Evolutionary conservation across 2,113 vertebrate genomes (phyloP), one percentile per base, ranked within the genome.

Genomic region (Cyphomyrus discorhynchus): DNA sequence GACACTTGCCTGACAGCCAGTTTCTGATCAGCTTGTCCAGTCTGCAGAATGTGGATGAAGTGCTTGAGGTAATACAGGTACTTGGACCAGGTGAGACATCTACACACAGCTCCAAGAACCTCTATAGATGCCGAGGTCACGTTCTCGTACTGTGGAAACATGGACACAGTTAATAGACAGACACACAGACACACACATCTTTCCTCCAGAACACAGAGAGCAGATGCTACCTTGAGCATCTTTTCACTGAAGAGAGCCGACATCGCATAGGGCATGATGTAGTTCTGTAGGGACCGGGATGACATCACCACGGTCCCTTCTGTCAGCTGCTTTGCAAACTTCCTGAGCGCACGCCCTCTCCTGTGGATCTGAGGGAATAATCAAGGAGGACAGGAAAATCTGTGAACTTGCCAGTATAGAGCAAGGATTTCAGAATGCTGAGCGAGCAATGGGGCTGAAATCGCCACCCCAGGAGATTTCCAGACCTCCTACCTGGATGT

Each of bases 251-350:
- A 96, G 92, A 99, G 90, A 35, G 97, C 95, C 0, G 96, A 97
- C 92, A 97, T 96, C 91, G 98, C 97, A 62, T 98, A 99, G 21
- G 98, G 98, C 97, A 99, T 97, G 93, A 99, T 96, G 93, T 97
- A 99, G 91, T 97, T 98, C 94, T 99, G 97, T 21, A 99, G 96
- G 1, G 98, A 97, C 15, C 96, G 98, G 0, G 97, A 96, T 5
- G 97, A 97, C 80, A 99, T 93, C 47, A 93, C 58, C 56, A 97
- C 92, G 3, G 93, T 96, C 89, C 96, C 96, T 89, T 99, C 98
- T 0, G 91, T 96, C 87, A 99, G 95, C 52, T 98, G 97, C 91
- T 97, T 99, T 74, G 98, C 98, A 87, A 99, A 90, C 94, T 96
- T 98, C 93, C 97, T 97, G 91, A 99, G 94, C 21, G 98, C 97